Evolutionary conservation across 2,113 vertebrate species (phyloP).

Genomic region (Campylorhamphus procurvoides): DNA sequence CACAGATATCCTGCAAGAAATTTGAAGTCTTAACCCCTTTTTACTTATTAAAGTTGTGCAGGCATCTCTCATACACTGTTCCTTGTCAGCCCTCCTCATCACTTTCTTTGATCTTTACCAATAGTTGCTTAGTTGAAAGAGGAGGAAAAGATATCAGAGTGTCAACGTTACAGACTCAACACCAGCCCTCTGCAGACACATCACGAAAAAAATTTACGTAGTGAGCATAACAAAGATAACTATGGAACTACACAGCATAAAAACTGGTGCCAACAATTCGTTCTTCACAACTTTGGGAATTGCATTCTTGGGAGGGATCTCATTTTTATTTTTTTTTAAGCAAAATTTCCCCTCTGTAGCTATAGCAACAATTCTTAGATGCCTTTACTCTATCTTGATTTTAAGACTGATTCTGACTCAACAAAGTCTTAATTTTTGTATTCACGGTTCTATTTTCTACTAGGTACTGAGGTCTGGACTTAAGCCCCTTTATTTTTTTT

Average conservation of each 20-base stretch:
- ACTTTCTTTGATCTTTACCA: slow-evolving; percentile 58
- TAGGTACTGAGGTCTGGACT: neutral
- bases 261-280: neutral
- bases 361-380: neutral
- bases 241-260: neutral
- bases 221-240: slow-evolving; percentile 60
- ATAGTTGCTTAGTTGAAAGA: slow-evolving; percentile 35
- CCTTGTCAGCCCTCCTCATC: slow-evolving; percentile 47
- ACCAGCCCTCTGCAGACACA: slow-evolving; percentile 24
- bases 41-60: slow-evolving; percentile 58
- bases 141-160: slow-evolving; percentile 13
- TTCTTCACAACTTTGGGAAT: neutral
- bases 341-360: neutral
- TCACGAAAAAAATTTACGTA: neutral
- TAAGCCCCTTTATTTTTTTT: neutral
- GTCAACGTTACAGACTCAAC: slow-evolving; percentile 47
- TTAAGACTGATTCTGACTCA: neutral
- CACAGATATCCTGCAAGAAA: slow-evolving; percentile 13
- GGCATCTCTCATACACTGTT: slow-evolving; percentile 30
- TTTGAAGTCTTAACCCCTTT: slow-evolving; percentile 45
- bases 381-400: neutral
- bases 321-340: neutral
- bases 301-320: neutral
- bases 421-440: neutral
- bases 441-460: neutral